Percentiles rank a stretch among this genome's conserved stretches.
These are phyloP conservation scores for Hybos culiciformis DNA, from an alignment of 2,888 invertebrate species.

Conservation along the genomic window DNA sequence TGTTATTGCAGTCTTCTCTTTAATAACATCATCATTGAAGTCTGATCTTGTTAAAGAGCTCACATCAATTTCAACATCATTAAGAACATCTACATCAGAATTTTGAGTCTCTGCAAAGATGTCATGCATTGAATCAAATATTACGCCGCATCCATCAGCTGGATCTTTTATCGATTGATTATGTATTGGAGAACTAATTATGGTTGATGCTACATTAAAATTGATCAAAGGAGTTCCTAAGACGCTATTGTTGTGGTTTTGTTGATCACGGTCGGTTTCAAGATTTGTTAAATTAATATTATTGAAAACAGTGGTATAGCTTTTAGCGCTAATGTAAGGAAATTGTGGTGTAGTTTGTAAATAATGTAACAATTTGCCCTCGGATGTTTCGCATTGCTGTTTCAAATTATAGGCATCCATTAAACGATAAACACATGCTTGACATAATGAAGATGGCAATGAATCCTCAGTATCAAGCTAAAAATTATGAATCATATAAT, in stretches of 20 bases:
- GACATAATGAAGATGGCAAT: slow-evolving; percentile 24
- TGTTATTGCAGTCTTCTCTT: no score
- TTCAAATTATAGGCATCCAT: slow-evolving; percentile 26
- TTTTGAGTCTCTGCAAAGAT: slow-evolving; percentile 22
- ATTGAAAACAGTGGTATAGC: no score
- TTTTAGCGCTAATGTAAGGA: not conserved
- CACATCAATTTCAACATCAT: slow-evolving; percentile 24
- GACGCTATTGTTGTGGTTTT: no score
- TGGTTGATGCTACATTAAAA: not conserved
- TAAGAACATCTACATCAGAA: slow-evolving; percentile 18
- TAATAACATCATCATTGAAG: no score
- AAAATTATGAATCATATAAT: slow-evolving; percentile 9
- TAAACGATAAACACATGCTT: slow-evolving; percentile 24
- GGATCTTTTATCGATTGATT: no score
- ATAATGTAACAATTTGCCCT: slow-evolving; percentile 17
- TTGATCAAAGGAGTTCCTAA: no score
- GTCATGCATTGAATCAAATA: slow-evolving; percentile 14
- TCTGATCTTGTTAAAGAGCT: slow-evolving; percentile 24
- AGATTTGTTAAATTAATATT: no score
- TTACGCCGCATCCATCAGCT: no score
- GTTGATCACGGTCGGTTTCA: no score
- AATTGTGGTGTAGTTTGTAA: not conserved
- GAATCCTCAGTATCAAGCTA: slow-evolving; percentile 20
- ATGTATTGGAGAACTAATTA: not conserved
- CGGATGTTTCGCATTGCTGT: slow-evolving; percentile 24